Evolutionary conservation across 64 coral and sea anemone genomes (phyloP).

Genomic region (Platygyra sinensis): DNA sequence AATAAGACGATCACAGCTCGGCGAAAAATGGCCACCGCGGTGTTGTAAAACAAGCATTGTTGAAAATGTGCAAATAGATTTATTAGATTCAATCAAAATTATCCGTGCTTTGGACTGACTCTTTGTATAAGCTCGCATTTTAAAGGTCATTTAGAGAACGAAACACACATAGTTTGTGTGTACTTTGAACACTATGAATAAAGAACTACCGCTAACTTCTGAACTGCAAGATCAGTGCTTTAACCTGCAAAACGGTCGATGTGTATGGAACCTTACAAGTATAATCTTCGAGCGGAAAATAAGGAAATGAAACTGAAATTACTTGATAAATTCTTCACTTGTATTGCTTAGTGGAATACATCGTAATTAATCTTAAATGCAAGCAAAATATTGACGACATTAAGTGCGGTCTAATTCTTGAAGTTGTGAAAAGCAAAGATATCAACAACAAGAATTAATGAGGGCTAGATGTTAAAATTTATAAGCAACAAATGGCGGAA

Average conservation of each 20-base stretch:
- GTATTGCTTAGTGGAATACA: not conserved
- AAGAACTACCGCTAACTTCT: no score
- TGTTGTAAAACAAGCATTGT: not conserved
- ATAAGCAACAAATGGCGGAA: not conserved
- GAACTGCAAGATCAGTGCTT: no score
- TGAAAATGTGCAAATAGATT: not conserved
- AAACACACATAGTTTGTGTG: no score
- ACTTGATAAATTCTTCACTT: not conserved
- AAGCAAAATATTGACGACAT: slow-evolving; percentile 1
- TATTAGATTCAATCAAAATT: not conserved
- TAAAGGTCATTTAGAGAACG: no score
- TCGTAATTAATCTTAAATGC: not conserved
- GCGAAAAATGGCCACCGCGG: not conserved
- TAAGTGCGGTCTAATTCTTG: slow-evolving; percentile 6
- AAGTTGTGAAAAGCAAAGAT: not conserved
- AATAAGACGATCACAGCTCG: not conserved
- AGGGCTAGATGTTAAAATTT: no score
- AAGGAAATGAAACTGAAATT: slow-evolving; percentile 13
- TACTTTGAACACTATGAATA: no score
- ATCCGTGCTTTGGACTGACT: not conserved
- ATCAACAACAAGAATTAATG: slow-evolving; percentile 2
- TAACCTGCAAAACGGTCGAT: not conserved
- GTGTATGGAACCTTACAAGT: no score
- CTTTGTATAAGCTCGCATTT: not conserved
- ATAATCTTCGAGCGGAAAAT: no score